Conservation (phyloP, 2,113 vertebrate species). For the Castor canadensis region DNA sequence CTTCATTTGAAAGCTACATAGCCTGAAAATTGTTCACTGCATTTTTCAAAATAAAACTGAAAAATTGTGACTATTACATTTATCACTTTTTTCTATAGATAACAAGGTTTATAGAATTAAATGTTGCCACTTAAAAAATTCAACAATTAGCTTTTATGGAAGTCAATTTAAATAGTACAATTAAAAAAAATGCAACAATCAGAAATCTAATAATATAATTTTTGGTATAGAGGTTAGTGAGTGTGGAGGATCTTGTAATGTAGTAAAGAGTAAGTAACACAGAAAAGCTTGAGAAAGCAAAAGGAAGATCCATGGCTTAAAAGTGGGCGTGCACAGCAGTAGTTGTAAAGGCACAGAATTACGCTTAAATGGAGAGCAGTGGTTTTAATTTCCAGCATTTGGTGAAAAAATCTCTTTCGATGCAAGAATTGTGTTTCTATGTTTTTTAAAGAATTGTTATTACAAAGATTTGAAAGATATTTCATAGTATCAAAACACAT, state of each 20-base stretch:
- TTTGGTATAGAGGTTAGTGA: neutral
- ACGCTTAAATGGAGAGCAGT: neutral
- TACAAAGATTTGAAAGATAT: neutral
- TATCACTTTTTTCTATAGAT: neutral
- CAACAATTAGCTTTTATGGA: constrained; percentile 17
- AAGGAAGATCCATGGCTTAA: neutral
- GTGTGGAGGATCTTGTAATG: neutral
- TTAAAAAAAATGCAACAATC: neutral
- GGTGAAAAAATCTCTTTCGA: neutral
- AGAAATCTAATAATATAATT: neutral
- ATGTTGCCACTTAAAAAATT: neutral
- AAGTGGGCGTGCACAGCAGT: neutral
- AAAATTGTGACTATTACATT: constrained; percentile 2
- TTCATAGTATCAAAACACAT: neutral
- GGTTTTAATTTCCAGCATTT: constrained; percentile 25
- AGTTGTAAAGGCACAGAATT: neutral
- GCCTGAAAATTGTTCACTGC: neutral
- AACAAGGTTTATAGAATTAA: constrained; percentile 48
- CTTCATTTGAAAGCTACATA: constrained; percentile 37
- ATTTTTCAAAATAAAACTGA: constrained; percentile 49
- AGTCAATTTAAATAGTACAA: neutral
- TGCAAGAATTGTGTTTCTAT: neutral
- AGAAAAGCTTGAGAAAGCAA: neutral
- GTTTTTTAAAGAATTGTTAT: neutral
- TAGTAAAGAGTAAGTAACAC: neutral